These are phyloP conservation scores for Eclectus roratus DNA, from an alignment of 2,113 vertebrate species.

Conservation along the genomic window DNA sequence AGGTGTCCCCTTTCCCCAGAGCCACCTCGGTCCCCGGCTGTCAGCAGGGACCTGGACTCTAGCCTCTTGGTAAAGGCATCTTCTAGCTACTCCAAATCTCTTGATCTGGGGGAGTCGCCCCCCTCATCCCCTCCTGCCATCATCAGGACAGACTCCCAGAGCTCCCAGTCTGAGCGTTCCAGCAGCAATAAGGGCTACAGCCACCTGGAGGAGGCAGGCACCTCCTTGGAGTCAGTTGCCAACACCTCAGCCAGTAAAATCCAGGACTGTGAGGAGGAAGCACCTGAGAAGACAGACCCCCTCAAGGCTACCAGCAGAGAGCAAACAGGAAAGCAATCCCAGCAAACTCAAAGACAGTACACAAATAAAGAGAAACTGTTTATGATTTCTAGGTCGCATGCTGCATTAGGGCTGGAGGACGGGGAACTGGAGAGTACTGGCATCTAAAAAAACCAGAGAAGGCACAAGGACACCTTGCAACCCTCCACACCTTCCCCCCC, in stretches of 20 bases:
- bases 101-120: slow-evolving; percentile 67
- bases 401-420: slow-evolving; percentile 64
- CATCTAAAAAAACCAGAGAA: slow-evolving; percentile 53
- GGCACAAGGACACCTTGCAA: background rate
- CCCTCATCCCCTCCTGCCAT: slow-evolving; percentile 57
- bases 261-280: slow-evolving; percentile 65
- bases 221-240: slow-evolving; percentile 84
- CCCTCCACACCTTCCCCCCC: background rate
- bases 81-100: slow-evolving; percentile 71
- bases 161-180: slow-evolving; percentile 81
- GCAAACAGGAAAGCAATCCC: slow-evolving; percentile 27
- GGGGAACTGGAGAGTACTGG: slow-evolving; percentile 70
- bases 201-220: slow-evolving; percentile 85
- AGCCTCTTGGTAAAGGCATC: slow-evolving; percentile 72
- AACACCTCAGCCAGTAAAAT: slow-evolving; percentile 58
- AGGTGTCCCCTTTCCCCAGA: slow-evolving; percentile 46
- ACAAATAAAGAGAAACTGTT: slow-evolving; percentile 87
- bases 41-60: slow-evolving; percentile 67
- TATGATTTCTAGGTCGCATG: slow-evolving; percentile 80
- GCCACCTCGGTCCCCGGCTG: slow-evolving; percentile 59
- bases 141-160: slow-evolving; percentile 77
- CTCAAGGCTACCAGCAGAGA: slow-evolving; percentile 66
- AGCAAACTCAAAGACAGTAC: slow-evolving; percentile 73
- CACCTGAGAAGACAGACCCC: slow-evolving; percentile 22
- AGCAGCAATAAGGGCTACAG: slow-evolving; percentile 93